phyloP scores from a whole-genome alignment of 2,888 invertebrate species.

The Laspeyria flexula region DNA sequence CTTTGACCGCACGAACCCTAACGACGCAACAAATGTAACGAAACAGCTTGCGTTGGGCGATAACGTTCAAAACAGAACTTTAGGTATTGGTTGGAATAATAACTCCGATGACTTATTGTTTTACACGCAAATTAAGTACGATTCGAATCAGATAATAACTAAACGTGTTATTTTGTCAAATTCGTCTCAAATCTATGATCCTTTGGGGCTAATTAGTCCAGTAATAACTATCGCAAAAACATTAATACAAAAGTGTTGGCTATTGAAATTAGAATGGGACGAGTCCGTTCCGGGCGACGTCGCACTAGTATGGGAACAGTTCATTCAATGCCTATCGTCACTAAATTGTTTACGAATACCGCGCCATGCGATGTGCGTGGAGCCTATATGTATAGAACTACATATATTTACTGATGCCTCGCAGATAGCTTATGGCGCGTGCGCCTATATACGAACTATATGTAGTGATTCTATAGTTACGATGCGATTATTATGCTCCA shows the following conservation, averaged over 20 bases:
- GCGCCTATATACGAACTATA: constrained; percentile 2
- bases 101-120: no score
- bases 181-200: background rate
- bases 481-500: constrained; percentile 1
- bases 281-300: background rate
- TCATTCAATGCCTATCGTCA: background rate
- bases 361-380: background rate
- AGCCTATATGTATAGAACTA: constrained; percentile 1
- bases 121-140: no score
- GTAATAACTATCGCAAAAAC: no score
- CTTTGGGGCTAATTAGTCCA: background rate
- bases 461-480: background rate
- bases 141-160: background rate
- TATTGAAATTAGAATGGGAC: constrained; percentile 1
- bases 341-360: background rate
- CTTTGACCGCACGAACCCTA: background rate
- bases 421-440: constrained; percentile 4
- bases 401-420: constrained; percentile 13
- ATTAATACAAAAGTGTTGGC: background rate
- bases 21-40: background rate
- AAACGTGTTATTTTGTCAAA: background rate
- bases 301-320: background rate
- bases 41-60: background rate
- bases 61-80: no score
- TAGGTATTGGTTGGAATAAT: no score